Percentiles rank a stretch among this genome's conserved stretches.
Conservation (phyloP, 2,113 vertebrate genomes). For the Buteo buteo region DNA sequence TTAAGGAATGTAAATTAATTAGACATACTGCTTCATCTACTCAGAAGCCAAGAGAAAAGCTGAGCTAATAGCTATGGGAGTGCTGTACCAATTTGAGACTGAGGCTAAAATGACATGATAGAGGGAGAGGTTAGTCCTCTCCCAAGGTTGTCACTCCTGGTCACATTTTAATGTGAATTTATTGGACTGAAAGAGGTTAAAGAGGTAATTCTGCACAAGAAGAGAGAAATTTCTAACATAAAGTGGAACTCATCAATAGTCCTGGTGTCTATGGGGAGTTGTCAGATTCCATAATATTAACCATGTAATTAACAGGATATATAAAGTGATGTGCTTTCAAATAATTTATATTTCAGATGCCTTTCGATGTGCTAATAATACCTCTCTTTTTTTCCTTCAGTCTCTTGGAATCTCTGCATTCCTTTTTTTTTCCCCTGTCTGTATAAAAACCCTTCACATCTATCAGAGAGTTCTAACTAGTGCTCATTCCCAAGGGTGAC, state of each 20-base stretch:
- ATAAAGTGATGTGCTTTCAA: constrained; percentile 34
- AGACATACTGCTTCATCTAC: constrained; percentile 25
- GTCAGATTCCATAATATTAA: constrained; percentile 39
- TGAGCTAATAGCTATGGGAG: constrained; percentile 34
- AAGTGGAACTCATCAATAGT: constrained; percentile 35
- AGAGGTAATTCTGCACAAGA: constrained; percentile 33
- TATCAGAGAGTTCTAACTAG: constrained; percentile 52
- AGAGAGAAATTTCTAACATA: constrained; percentile 15
- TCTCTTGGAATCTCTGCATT: constrained; percentile 14
- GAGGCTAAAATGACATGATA: constrained; percentile 52
- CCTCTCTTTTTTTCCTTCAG: background rate
- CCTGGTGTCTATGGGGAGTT: constrained; percentile 11
- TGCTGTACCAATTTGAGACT: constrained; percentile 30
- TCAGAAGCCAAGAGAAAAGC: constrained; percentile 22
- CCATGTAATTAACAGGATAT: constrained; percentile 46
- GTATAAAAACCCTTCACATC: constrained; percentile 29
- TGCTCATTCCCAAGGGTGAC: constrained; percentile 61
- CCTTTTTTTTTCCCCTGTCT: background rate
- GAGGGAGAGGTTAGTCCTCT: constrained; percentile 58
- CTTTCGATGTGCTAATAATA: constrained; percentile 7
- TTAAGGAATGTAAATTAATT: constrained; percentile 61
- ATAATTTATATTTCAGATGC: constrained; percentile 46
- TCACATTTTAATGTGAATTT: constrained; percentile 62
- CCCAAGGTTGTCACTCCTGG: constrained; percentile 23
- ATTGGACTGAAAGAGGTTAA: constrained; percentile 43